Evolutionary conservation across 2,888 invertebrate genomes (phyloP), one percentile per base, ranked within the genome.

Genomic region (Lochmaea capreae): DNA sequence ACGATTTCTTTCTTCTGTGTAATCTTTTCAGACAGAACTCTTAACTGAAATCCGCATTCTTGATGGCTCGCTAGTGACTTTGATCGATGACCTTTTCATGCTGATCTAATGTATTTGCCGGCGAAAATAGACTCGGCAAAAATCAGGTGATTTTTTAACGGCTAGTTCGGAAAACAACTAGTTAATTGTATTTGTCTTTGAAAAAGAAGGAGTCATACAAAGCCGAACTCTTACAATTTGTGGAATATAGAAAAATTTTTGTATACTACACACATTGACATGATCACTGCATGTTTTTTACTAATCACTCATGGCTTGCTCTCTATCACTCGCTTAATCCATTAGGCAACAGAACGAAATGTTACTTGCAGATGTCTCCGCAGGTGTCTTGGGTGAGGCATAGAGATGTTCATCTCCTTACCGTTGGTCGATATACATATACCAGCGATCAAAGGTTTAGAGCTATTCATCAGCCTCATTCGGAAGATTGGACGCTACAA

Each of bases 371-470:
- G 91, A 91, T 91, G 90, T 87, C 91, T 84, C 88, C 93, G 87
- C 94, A 97, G 92, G 96, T 97, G 81, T 96, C 96, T 52, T 97
- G 96, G 96, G 95, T 97, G 77, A 90, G 96, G 76, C 95, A 96
- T 87, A 90, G 95, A 81, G 97, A 97, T 87, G 95, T 96, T 76
- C 97, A 97, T 86, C 89, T 97, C 83, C 90, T 97, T 80, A 96
- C 96, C 0, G 95, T 96, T 71, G 97, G 96, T 43, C 91, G 94
- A 65, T 96, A 96, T 87, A 96, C 96, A 14, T 97, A 97, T 88
- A 96, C 96, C 57, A 95, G 94, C 80, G 97, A 97, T 88, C 96
- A 96, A 87, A 90, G 97, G 82, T 97, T 97, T 89, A 90, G 95
- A 75, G 95, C 96, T 67, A 94, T 96, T 82, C 96, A 96, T 87